Evolutionary conservation across 2,113 vertebrate species (phyloP).

Genomic region (Kobus ellipsiprymnus): DNA sequence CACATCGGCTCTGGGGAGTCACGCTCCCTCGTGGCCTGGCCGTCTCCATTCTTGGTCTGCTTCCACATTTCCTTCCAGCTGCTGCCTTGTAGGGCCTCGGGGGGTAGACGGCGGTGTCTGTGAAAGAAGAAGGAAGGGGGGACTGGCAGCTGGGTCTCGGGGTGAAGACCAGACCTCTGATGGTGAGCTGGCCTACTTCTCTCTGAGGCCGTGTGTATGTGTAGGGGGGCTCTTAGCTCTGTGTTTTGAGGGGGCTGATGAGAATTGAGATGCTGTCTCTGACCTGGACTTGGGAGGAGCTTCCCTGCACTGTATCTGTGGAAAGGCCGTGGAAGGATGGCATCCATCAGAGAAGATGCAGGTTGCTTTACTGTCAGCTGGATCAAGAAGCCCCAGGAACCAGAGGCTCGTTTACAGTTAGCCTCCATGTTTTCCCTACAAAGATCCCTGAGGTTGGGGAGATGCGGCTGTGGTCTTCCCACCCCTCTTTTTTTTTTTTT

Average conservation of each 20-base stretch:
- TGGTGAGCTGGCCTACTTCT: background rate
- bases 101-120: background rate
- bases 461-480: background rate
- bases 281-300: background rate
- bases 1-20: background rate
- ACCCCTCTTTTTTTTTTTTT: background rate
- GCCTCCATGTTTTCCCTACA: background rate
- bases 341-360: background rate
- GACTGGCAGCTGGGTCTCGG: background rate
- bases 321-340: background rate
- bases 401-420: background rate
- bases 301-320: background rate
- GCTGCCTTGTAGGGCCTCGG: background rate
- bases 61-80: background rate
- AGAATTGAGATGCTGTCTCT: background rate
- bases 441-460: background rate
- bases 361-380: background rate
- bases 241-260: background rate
- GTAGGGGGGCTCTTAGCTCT: background rate
- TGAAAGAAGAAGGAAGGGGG: background rate
- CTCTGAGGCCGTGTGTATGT: accelerated
- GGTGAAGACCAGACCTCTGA: background rate
- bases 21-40: background rate
- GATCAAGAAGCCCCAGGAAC: background rate
- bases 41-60: background rate